phyloP scores from a whole-genome alignment of 1,140 invertebrate genomes.

The honey bee (Apis mellifera) region DNA sequence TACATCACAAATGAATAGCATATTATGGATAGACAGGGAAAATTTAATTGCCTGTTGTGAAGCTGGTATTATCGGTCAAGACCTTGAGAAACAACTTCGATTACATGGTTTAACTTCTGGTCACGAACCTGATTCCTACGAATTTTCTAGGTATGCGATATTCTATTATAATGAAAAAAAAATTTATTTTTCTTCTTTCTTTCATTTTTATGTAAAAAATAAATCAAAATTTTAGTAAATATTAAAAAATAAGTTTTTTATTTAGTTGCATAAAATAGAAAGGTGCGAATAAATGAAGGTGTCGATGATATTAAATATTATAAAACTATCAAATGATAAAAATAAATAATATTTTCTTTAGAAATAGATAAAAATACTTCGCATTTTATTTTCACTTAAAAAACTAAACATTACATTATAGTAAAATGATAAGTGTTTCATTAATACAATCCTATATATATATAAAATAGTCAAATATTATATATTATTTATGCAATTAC shows the following conservation, averaged over 20 bases:
- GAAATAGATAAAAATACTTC: neutral
- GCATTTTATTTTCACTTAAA: neutral
- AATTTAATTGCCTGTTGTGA: conserved; percentile 94
- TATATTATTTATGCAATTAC: neutral
- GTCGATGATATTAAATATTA: neutral
- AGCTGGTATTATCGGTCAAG: conserved; percentile 96
- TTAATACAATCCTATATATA: neutral
- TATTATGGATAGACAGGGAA: conserved; percentile 96
- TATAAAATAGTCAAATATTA: neutral
- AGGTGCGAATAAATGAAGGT: neutral
- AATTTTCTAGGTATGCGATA: conserved; percentile 90
- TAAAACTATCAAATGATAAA: neutral
- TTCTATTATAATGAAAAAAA: neutral
- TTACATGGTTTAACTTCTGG: conserved; percentile 89
- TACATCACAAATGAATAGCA: conserved; percentile 97
- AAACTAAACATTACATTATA: neutral
- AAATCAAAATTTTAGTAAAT: too few relatives aligned
- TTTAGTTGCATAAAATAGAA: neutral
- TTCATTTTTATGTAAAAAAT: neutral
- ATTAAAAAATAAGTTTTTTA: neutral
- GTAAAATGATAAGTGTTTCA: neutral
- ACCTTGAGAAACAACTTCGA: conserved; percentile 90
- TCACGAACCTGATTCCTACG: conserved; percentile 98
- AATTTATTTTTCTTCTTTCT: neutral
- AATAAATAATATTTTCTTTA: neutral